Evolutionary conservation across 1,140 invertebrate species (phyloP).

Genomic region (Brachionus calyciflorus): DNA sequence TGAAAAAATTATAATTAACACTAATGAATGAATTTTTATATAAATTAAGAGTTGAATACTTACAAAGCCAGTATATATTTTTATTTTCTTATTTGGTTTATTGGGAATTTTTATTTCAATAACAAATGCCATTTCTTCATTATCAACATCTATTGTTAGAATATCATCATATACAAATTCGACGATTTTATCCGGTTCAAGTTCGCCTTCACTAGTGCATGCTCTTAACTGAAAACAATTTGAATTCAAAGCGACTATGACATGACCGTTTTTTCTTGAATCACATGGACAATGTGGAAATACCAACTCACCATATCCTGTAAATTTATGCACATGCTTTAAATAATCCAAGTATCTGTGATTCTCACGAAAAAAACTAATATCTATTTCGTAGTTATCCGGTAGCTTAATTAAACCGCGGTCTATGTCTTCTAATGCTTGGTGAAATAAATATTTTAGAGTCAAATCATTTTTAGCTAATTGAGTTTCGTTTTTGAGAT

Average conservation of each 20-base stretch:
- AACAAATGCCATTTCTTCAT: conserved; percentile 82
- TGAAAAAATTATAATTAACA: background rate
- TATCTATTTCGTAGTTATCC: conserved; percentile 79
- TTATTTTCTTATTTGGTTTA: conserved; percentile 40
- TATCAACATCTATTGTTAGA: conserved; percentile 70
- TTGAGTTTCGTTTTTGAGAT: conserved; percentile 70
- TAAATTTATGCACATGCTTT: conserved; percentile 75
- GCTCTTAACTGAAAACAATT: conserved; percentile 78
- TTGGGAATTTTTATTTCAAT: conserved; percentile 64
- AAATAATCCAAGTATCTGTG: conserved; percentile 68
- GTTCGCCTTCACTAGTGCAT: conserved; percentile 77
- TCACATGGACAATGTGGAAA: conserved; percentile 94
- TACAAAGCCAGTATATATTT: conserved; percentile 46
- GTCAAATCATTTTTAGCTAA: conserved; percentile 67
- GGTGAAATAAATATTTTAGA: conserved; percentile 74
- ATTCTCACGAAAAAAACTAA: conserved; percentile 51
- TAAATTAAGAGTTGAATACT: background rate
- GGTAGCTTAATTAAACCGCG: conserved; percentile 82
- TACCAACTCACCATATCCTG: conserved; percentile 84
- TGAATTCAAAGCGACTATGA: conserved; percentile 74
- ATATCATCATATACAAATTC: conserved; percentile 46
- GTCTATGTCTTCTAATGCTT: conserved; percentile 87
- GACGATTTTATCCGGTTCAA: conserved; percentile 64
- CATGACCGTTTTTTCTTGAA: conserved; percentile 84
- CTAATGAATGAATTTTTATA: background rate